Evolutionary conservation across 2,797 vertebrate species (phyloP).

Genomic region (Arrhamphus sclerolepis): DNA sequence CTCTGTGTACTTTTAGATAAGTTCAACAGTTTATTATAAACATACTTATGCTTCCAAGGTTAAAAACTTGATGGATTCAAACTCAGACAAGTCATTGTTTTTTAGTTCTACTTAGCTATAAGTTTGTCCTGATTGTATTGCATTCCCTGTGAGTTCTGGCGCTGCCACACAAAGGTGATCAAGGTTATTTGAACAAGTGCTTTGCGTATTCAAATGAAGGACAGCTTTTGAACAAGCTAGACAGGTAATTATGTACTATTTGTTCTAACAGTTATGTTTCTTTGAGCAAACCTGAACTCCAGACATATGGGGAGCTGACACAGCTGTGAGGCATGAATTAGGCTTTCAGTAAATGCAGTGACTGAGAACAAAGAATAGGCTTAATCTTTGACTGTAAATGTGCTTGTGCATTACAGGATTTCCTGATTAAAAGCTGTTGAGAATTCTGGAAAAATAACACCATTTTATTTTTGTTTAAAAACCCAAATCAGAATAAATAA

Average conservation of each 20-base stretch:
- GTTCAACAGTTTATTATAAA: slow-evolving; percentile 34
- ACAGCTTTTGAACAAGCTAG: slow-evolving; percentile 44
- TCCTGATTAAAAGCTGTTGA: too few relatives aligned
- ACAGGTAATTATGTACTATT: slow-evolving; percentile 42
- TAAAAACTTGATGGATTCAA: slow-evolving; percentile 52
- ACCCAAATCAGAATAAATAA: too few relatives aligned
- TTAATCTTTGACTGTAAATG: slow-evolving; percentile 6
- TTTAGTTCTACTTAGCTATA: slow-evolving; percentile 34
- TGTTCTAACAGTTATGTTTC: slow-evolving; percentile 33
- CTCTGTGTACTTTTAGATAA: slow-evolving; percentile 26
- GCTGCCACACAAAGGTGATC: slow-evolving; percentile 31
- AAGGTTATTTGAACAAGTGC: slow-evolving; percentile 49
- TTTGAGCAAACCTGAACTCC: slow-evolving; percentile 35
- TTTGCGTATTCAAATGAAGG: slow-evolving; percentile 38
- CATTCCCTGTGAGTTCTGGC: slow-evolving; percentile 9
- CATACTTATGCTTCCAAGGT: slow-evolving; percentile 44
- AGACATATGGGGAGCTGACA: slow-evolving; percentile 27
- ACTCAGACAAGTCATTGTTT: slow-evolving; percentile 42
- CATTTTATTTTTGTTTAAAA: too few relatives aligned
- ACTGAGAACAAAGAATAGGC: slow-evolving; percentile 3
- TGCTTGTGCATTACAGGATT: too few relatives aligned
- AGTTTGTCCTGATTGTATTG: slow-evolving; percentile 49
- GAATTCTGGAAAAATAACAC: too few relatives aligned
- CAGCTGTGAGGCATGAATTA: slow-evolving; percentile 32
- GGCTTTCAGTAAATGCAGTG: slow-evolving; percentile 9